Evolutionary conservation across 2,113 vertebrate genomes (phyloP), one percentile per base, ranked within the genome.

Genomic region (Hassar affinis): DNA sequence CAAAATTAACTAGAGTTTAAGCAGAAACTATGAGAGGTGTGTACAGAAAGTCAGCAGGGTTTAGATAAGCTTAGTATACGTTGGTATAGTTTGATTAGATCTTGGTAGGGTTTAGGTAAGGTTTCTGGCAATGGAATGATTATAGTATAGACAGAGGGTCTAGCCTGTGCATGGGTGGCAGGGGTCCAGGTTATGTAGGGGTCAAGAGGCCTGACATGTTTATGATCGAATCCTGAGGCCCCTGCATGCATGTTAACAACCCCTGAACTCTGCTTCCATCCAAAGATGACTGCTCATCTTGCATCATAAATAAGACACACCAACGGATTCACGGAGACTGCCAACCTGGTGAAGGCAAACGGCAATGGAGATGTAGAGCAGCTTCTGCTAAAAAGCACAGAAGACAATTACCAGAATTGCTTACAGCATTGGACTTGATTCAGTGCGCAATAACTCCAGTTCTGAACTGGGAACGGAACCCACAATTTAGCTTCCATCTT

Each of bases 231-330:
- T n/a, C 9, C 79, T 56, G 51, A 86, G 27, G 2, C 56, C 45
- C 45, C 33, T 20, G 27, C 61, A 42, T 84, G 51, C 57, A 77
- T 81, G 82, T 76, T 86, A 84, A 80, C 85, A 79, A 81, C 51
- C 82, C 30, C 33, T 66, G 59, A 78, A 79, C 42, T 68, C 75
- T 61, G 61, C 75, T 61, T 72, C 78, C 62, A 84, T 49, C 57
- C n/a, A 45, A 22, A 42, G 45, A 68, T 17, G 64, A 76, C 61
- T 59, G 27, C 77, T 54, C n/a, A 68, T 81, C 54, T 78, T 22
- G 52, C 52, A 25, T 25, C 35, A 78, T 78, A 84, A 86, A 86
- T 78, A 77, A 78, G 38, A 77, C 49, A n/a, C 49, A 38, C 38
- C 57, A 74, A n/a, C 51, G 11, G 76, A 66, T 59, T 77, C 59